A percentile compares a stretch with the other conserved stretches of the same genome.
Conservation (phyloP, 1,140 invertebrate genomes). For the Diprion similis region DNA sequence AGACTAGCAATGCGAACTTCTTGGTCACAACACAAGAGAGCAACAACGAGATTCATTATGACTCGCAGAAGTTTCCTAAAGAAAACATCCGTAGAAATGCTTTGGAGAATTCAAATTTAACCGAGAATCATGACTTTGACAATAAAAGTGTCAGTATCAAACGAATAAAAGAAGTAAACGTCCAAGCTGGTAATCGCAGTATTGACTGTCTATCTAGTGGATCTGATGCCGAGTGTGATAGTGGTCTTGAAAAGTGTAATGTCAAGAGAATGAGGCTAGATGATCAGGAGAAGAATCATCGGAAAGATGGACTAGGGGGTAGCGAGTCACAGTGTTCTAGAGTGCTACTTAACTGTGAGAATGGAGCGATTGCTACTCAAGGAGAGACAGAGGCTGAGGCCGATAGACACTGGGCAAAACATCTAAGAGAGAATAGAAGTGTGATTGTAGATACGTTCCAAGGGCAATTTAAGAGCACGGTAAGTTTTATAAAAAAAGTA, state of each 20-base stretch:
- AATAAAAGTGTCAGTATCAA: constrained; percentile 57
- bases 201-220: constrained; percentile 45
- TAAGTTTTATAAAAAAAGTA: constrained; percentile 49
- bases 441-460: constrained; percentile 76
- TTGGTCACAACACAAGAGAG: constrained; percentile 62
- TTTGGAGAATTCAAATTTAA: constrained; percentile 57
- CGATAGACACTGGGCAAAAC: constrained; percentile 70
- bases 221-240: constrained; percentile 52
- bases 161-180: constrained; percentile 61
- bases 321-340: constrained; percentile 41
- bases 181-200: constrained; percentile 48
- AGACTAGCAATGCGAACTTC: constrained; percentile 72
- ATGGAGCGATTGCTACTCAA: constrained; percentile 46
- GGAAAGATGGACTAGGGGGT: constrained; percentile 38
- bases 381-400: constrained; percentile 63
- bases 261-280: constrained; percentile 60
- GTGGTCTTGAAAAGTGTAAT: constrained; percentile 53
- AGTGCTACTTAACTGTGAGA: constrained; percentile 42
- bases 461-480: constrained; percentile 77
- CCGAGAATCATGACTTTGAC: constrained; percentile 59
- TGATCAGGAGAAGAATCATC: constrained; percentile 60
- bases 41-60: constrained; percentile 66
- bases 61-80: constrained; percentile 71
- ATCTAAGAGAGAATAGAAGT: constrained; percentile 67
- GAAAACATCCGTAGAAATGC: constrained; percentile 51